phyloP scores from a whole-genome alignment of 2,888 invertebrate genomes.

The Rotaria socialis region DNA sequence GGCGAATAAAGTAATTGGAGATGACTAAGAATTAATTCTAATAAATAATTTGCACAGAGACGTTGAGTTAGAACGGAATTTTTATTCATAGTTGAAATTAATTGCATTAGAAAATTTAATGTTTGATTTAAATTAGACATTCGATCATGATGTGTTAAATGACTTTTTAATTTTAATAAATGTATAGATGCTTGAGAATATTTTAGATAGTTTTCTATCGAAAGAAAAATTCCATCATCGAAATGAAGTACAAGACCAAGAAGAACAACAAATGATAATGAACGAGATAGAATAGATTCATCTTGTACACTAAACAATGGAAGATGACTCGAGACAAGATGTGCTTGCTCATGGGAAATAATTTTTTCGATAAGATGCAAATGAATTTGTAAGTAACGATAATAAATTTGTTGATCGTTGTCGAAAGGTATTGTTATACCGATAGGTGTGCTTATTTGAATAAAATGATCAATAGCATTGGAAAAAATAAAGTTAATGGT shows the following conservation, averaged over 20 bases:
- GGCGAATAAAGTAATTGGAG: slow-evolving; percentile 30
- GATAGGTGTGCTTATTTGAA: not conserved
- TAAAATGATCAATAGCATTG: not conserved
- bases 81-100: not conserved
- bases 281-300: not conserved
- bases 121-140: not conserved
- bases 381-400: slow-evolving; percentile 11
- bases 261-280: not conserved
- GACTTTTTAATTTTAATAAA: not conserved
- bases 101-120: not conserved
- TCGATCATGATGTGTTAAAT: not conserved
- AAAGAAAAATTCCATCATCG: not conserved
- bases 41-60: not conserved
- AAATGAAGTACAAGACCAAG: not conserved
- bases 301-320: slow-evolving; percentile 31
- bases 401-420: not conserved
- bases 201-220: slow-evolving; percentile 5
- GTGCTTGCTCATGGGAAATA: not conserved
- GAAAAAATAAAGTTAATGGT: not conserved
- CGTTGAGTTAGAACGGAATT: not conserved
- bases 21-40: slow-evolving; percentile 14
- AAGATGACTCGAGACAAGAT: not conserved
- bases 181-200: not conserved
- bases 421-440: not conserved
- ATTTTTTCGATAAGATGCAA: not conserved